Percentiles rank a stretch among this genome's conserved stretches.
Conservation (phyloP, 1,140 invertebrate species). For the Leptinotarsa undecemlineata region DNA sequence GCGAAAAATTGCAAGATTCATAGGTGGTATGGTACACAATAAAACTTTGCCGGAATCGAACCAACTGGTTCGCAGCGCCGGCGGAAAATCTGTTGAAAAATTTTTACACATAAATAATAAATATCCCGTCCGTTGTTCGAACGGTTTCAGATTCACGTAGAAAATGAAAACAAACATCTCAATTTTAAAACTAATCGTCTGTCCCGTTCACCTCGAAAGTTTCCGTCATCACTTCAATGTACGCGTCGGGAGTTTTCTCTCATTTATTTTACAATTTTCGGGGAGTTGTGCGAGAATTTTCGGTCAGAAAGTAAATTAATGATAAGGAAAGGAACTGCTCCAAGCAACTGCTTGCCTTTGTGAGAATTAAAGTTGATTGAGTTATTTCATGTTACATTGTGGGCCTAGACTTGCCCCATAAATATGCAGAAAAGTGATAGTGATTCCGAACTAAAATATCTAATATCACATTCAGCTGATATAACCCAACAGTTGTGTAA, state of each 20-base stretch:
- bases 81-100: neutral
- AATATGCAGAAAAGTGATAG: too few relatives aligned
- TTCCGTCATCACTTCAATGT: neutral
- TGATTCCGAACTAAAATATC: too few relatives aligned
- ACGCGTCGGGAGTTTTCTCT: slow-evolving; percentile 6
- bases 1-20: slow-evolving; percentile 34
- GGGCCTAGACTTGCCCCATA: too few relatives aligned
- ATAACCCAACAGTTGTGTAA: too few relatives aligned
- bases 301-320: neutral
- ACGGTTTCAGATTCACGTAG: neutral
- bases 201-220: neutral
- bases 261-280: slow-evolving; percentile 40
- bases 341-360: too few relatives aligned
- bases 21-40: slow-evolving; percentile 32
- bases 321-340: too few relatives aligned
- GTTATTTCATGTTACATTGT: too few relatives aligned
- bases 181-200: neutral
- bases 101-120: slow-evolving; percentile 3
- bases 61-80: neutral
- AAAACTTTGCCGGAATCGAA: neutral
- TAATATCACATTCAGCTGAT: too few relatives aligned
- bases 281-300: slow-evolving; percentile 9
- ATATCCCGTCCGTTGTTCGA: neutral
- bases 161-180: neutral
- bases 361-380: too few relatives aligned